These are phyloP conservation scores for Esox lucius DNA, from an alignment of 2,797 vertebrate species.

Conservation along the genomic window DNA sequence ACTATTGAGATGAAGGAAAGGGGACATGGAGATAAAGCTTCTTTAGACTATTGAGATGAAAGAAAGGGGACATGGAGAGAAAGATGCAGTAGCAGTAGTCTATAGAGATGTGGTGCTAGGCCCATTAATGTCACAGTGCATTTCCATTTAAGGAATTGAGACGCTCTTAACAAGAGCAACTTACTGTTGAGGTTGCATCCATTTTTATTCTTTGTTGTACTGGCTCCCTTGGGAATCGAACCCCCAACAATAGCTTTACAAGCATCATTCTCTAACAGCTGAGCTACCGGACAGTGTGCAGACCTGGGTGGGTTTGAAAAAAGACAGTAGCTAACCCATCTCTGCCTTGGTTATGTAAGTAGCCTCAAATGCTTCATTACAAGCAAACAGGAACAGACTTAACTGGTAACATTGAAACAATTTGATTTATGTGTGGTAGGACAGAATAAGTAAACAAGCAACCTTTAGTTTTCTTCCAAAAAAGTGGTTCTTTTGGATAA, in stretches of 20 bases:
- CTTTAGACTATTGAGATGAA: no score
- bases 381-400: conserved; percentile 19
- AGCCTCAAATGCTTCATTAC: conserved; percentile 12
- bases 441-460: conserved; percentile 42
- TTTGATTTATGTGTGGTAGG: conserved; percentile 46
- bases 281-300: neutral
- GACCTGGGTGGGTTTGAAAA: neutral
- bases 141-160: no score
- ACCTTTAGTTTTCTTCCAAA: conserved; percentile 49
- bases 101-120: neutral
- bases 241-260: no score
- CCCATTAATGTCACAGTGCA: neutral
- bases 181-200: no score
- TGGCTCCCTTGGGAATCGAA: no score
- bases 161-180: no score
- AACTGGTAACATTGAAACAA: conserved; percentile 45
- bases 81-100: neutral
- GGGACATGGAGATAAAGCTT: no score
- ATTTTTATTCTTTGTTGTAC: no score
- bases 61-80: no score
- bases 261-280: no score
- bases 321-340: conserved; percentile 7
- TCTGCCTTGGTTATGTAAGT: neutral
- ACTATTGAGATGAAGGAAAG: no score
- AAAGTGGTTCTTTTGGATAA: conserved; percentile 31